These are phyloP conservation scores for Zaprionus vittiger DNA, from an alignment of 1,140 invertebrate genomes.

Conservation along the genomic window DNA sequence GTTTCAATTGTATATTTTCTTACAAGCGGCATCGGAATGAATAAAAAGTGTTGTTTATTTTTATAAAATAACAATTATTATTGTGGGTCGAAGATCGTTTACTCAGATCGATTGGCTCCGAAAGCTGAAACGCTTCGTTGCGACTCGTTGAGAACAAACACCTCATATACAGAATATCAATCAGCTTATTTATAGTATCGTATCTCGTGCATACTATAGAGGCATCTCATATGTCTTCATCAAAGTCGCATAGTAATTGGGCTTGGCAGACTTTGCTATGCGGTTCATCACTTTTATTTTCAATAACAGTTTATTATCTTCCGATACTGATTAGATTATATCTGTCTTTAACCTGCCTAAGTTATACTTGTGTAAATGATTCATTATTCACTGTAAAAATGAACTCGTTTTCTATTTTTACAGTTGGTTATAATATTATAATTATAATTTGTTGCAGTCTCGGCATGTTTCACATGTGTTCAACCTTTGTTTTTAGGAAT, in stretches of 20 bases:
- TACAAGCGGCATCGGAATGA: conserved; percentile 25
- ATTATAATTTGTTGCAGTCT: background rate
- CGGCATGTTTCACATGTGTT: background rate
- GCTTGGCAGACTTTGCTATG: background rate
- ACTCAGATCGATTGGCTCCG: background rate
- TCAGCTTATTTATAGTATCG: background rate
- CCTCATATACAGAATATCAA: conserved; percentile 30
- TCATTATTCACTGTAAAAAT: background rate
- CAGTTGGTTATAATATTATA: background rate
- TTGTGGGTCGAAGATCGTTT: conserved; percentile 4
- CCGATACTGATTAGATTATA: background rate
- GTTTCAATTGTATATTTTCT: conserved; percentile 16
- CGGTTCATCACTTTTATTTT: background rate
- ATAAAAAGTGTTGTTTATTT: conserved; percentile 38
- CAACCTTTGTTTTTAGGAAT: background rate
- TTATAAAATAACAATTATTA: conserved; percentile 6
- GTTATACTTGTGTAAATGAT: background rate
- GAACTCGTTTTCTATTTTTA: background rate
- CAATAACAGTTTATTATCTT: background rate
- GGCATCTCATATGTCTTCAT: background rate
- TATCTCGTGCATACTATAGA: background rate
- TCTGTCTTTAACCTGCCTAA: background rate
- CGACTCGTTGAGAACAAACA: background rate
- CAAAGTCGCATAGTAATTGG: background rate
- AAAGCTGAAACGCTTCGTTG: background rate